Conservation (phyloP, 2,888 invertebrate genomes). For the Zeuzera pyrina region DNA sequence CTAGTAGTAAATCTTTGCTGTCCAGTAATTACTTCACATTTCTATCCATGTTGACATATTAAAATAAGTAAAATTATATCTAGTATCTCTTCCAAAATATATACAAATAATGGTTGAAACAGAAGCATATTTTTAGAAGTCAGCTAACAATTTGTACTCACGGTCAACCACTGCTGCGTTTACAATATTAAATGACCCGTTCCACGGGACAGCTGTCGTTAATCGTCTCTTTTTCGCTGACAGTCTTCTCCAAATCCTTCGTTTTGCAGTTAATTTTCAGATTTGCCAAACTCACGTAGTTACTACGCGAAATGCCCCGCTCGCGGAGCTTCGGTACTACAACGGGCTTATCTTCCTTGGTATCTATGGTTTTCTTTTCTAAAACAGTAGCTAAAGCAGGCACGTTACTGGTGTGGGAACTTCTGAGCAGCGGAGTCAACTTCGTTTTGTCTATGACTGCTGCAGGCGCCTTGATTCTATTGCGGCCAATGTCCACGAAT, state of each 20-base stretch:
- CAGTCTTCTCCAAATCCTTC: conserved; percentile 28
- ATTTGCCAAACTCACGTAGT: conserved; percentile 64
- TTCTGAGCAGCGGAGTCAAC: conserved; percentile 25
- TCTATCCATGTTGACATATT: too few relatives aligned
- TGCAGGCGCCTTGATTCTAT: conserved; percentile 36
- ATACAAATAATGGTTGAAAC: too few relatives aligned
- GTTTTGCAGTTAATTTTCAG: conserved; percentile 48
- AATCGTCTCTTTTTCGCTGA: conserved; percentile 13
- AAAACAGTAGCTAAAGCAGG: conserved; percentile 25
- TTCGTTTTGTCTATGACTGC: conserved; percentile 19
- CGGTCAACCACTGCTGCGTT: too few relatives aligned
- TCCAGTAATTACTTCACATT: too few relatives aligned
- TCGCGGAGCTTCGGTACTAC: conserved; percentile 36
- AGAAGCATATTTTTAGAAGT: too few relatives aligned
- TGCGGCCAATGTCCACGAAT: conserved; percentile 38
- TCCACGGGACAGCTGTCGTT: conserved; percentile 31
- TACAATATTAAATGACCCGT: conserved; percentile 32
- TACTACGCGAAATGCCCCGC: conserved; percentile 53
- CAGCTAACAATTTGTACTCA: background rate
- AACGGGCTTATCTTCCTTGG: conserved; percentile 14
- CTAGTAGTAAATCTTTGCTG: too few relatives aligned
- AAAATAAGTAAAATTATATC: too few relatives aligned
- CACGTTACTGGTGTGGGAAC: conserved; percentile 22
- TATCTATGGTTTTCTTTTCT: conserved; percentile 24
- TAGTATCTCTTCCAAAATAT: too few relatives aligned